These are phyloP conservation scores for Agapostemon virescens DNA, from an alignment of 2,888 invertebrate genomes.

Conservation along the genomic window DNA sequence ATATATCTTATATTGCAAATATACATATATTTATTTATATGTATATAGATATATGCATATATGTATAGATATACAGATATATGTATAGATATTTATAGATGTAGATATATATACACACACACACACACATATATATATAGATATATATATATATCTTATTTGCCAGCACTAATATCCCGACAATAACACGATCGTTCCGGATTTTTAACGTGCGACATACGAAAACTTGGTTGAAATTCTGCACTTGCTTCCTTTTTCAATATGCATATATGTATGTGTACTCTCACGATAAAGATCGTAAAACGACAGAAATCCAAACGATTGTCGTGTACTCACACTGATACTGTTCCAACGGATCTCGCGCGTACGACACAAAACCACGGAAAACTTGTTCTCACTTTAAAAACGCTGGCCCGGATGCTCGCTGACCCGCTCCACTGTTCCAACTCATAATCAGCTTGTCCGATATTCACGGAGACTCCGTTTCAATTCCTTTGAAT, in stretches of 20 bases:
- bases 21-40: not conserved
- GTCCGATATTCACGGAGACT: constrained; percentile 50
- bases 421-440: constrained; percentile 64
- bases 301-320: constrained; percentile 16
- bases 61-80: not conserved
- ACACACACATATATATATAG: not conserved
- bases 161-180: constrained; percentile 53
- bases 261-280: constrained; percentile 11
- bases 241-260: constrained; percentile 48
- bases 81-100: not conserved
- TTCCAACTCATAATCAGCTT: constrained; percentile 69
- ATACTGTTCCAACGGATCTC: constrained; percentile 50
- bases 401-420: constrained; percentile 64
- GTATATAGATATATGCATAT: not conserved
- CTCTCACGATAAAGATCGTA: constrained; percentile 33
- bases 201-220: constrained; percentile 40
- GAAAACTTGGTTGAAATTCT: constrained; percentile 27
- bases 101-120: not conserved
- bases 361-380: constrained; percentile 58
- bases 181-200: constrained; percentile 42
- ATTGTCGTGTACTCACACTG: constrained; percentile 48
- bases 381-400: constrained; percentile 66
- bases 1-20: no score
- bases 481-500: constrained; percentile 16
- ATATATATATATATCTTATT: constrained; percentile 7